Conservation (phyloP, 2,113 vertebrate species). For the Abramis brama region DNA sequence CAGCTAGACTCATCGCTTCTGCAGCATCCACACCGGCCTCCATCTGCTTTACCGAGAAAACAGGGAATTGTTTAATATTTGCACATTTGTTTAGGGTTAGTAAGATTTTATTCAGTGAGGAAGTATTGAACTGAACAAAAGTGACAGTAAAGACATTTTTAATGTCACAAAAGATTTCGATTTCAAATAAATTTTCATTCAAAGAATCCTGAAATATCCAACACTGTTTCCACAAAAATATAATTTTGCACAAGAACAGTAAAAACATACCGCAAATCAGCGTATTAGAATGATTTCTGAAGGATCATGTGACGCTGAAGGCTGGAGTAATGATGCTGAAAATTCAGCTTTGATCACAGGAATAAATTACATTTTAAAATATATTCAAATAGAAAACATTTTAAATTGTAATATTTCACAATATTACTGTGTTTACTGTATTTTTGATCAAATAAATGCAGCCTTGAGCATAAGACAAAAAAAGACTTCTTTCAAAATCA, state of each 20-base stretch:
- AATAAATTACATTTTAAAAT: no score
- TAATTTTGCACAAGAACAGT: not conserved
- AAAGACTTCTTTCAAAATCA: no score
- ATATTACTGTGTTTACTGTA: no score
- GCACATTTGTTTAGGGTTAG: no score
- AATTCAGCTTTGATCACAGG: no score
- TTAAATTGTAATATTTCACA: no score
- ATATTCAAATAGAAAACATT: no score
- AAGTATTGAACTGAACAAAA: not conserved
- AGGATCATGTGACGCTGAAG: no score
- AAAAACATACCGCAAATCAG: not conserved
- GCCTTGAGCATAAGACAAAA: no score
- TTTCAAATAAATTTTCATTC: not conserved
- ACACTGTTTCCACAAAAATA: not conserved
- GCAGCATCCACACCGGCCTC: slow-evolving; percentile 51
- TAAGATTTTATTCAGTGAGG: not conserved
- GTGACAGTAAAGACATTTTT: not conserved
- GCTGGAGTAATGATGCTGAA: no score
- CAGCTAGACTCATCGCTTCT: slow-evolving; percentile 57
- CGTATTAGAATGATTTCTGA: not conserved
- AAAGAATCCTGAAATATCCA: not conserved
- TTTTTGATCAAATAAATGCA: no score
- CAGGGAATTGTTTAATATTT: not conserved
- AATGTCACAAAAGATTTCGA: not conserved
- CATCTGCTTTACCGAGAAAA: slow-evolving; percentile 55